phyloP scores from a whole-genome alignment of 1,140 invertebrate genomes.

The Aphaenogaster ashmeadi region DNA sequence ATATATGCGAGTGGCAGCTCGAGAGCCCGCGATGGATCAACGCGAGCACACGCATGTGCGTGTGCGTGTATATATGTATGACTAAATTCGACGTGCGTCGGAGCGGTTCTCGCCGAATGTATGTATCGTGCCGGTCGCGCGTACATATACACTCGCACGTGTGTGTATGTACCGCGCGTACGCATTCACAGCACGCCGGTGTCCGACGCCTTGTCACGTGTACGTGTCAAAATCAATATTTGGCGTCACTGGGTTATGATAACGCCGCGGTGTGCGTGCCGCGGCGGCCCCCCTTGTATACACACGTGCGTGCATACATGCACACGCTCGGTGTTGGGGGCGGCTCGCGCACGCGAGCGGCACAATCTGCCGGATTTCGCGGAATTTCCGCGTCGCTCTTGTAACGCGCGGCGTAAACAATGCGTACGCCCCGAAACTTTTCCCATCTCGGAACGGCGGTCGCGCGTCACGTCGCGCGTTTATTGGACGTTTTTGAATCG shows the following conservation, averaged over 20 bases:
- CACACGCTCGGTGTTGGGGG: not conserved
- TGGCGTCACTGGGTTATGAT: slow-evolving; percentile 87
- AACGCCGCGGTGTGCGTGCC: slow-evolving; percentile 80
- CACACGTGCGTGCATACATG: slow-evolving; percentile 44
- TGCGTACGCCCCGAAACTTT: slow-evolving; percentile 55
- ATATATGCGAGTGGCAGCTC: slow-evolving; percentile 34
- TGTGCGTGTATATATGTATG: not conserved
- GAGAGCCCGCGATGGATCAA: slow-evolving; percentile 63
- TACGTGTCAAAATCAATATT: slow-evolving; percentile 87
- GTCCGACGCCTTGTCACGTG: slow-evolving; percentile 83
- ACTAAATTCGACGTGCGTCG: slow-evolving; percentile 68
- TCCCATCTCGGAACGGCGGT: slow-evolving; percentile 45
- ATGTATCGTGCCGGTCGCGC: not conserved
- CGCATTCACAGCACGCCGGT: slow-evolving; percentile 45
- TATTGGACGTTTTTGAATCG: slow-evolving; percentile 58
- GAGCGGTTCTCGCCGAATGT: slow-evolving; percentile 61
- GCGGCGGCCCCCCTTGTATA: slow-evolving; percentile 61
- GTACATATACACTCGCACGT: not conserved
- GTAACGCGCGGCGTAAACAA: slow-evolving; percentile 55
- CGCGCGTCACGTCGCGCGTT: slow-evolving; percentile 31
- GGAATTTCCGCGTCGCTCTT: slow-evolving; percentile 56
- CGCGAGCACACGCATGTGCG: not conserved
- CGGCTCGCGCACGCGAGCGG: slow-evolving; percentile 8
- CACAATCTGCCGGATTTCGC: slow-evolving; percentile 50
- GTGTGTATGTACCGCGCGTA: slow-evolving; percentile 57